Base-by-base conservation (phyloP, 1,140 invertebrate species). In the Homarus americanus region DNA sequence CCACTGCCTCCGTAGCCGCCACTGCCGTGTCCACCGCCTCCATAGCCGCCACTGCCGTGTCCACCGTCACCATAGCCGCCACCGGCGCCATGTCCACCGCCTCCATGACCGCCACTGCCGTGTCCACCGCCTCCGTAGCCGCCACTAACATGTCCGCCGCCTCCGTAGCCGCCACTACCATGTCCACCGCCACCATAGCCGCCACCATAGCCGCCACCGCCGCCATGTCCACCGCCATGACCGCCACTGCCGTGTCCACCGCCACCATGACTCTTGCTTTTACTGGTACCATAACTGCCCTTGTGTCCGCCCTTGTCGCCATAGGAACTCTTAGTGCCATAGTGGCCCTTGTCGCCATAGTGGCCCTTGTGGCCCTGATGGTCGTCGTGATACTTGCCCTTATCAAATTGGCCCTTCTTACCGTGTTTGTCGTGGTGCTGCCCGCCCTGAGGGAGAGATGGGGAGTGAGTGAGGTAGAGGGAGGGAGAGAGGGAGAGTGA, bases 311-410 rank as follows among this genome's bases (percentile, higher is more conserved):
- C 91, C 20, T 87, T 80, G 36, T 92, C 75, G 24, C 78, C 86
- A 38, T 88, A 82, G 63, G 86, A 76, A n/a, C 78, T 88, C 86
- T 82, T 80, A 10, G 80, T 76, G 17, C 86, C 86, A 15, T 88
- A 36, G 53, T 82, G 38, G 2, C 86, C 92, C 58, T 91, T 78
- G 44, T 49, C 15, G 44, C 0, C 44, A 41, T 91, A 84, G 69
- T 92, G 34, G 53, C 78, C 87, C n/a, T 93, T 87, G 90, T 92
- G 91, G 44, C 92, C 92, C 40, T 85, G 69, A 28, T 89, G 53
- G 34, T 87, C 63, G n/a, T 84, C 63, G 82, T 84, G 82, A 63
- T 66, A 84, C 34, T 84, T 84, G 36, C 82, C 82, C 63, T 84
- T 63, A 15, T n/a, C 41, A 63, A 40, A 32, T 2, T 92, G 69